Base-by-base conservation (phyloP, 2,888 invertebrate genomes). In the Tachina lurida region DNA sequence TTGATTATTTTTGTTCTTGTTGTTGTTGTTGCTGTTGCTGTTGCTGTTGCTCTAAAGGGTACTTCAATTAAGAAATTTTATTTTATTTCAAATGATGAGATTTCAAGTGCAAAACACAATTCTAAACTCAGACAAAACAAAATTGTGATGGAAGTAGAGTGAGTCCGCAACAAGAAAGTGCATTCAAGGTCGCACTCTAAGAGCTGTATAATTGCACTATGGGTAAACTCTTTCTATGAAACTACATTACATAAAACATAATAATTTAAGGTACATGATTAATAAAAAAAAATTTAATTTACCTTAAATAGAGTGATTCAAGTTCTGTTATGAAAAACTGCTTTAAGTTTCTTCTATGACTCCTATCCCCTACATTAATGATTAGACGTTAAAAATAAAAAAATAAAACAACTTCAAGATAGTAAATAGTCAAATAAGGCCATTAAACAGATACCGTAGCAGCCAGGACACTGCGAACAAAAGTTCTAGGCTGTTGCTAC, bases 21-120 rank as follows among this genome's bases (percentile, higher is more conserved):
- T 68, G 15, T 45, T 68, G 15, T 19, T 71, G 9, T 12, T 67
- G 54, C 56, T 77, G 19, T 17, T 17, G 17, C 58, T 68, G 15
- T 45, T 71, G 9, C 13, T 67, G 54, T 63, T 77, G 31, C 39
- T 10, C 45, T 9, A 58, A 80, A 78, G 70, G 77, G 79, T 63
- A 76, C 86, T 83, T 86, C 79, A 86, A 83, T 86, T 83, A 83
- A 77, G 79, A 86, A 80, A 80, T 80, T 83, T 79, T 62, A 73
- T 71, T 70, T 56, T 65, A 75, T 65, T 79, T 75, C n/a, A 75
- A 82, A 77, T 65, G 76, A 79, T 67, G 76, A 83, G 83, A 83
- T 80, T 86, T 86, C 73, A 83, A 76, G 83, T 68, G 79, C 39
- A 65, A 83, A 83, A 83, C 41, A 54, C 56, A 79, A 58, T 68